A percentile compares a stretch with the other conserved stretches of the same genome.
Conservation (phyloP, 2,113 vertebrate genomes). For the Ictidomys tridecemlineatus region DNA sequence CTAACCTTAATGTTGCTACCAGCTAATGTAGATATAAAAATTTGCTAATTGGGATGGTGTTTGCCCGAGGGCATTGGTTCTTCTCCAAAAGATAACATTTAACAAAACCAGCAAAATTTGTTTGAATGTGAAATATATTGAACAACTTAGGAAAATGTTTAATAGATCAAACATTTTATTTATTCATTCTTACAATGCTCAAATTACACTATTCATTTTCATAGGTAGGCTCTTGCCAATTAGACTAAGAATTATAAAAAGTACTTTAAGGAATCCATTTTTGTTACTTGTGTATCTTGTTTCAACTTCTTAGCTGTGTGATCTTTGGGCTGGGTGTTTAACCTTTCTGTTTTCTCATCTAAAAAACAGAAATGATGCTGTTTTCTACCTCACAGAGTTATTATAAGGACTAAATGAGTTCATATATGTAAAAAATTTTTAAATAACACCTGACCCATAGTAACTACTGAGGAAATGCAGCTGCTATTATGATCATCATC, state of each 20-base stretch:
- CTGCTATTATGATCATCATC: not conserved
- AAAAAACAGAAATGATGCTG: not conserved
- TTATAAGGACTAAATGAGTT: not conserved
- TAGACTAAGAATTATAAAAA: slow-evolving; percentile 33
- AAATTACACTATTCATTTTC: slow-evolving; percentile 10
- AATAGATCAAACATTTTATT: not conserved
- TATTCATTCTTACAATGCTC: not conserved
- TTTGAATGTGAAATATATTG: slow-evolving; percentile 18
- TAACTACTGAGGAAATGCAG: not conserved
- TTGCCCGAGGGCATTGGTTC: not conserved
- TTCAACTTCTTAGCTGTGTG: not conserved
- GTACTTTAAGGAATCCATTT: not conserved
- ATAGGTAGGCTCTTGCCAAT: slow-evolving; percentile 22
- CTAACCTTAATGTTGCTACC: not conserved
- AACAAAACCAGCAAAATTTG: slow-evolving; percentile 29
- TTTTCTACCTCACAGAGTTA: not conserved
- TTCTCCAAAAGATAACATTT: slow-evolving; percentile 27
- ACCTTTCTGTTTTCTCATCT: not conserved
- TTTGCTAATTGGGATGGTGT: not conserved
- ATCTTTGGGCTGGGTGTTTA: not conserved
- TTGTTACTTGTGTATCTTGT: not conserved
- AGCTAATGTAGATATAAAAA: not conserved
- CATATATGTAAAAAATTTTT: not conserved
- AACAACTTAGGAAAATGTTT: not conserved
- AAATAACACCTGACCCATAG: not conserved